Evolutionary conservation across 2,888 invertebrate genomes (phyloP), one percentile per base, ranked within the genome.

Genomic region (Drosophila aldrichi): DNA sequence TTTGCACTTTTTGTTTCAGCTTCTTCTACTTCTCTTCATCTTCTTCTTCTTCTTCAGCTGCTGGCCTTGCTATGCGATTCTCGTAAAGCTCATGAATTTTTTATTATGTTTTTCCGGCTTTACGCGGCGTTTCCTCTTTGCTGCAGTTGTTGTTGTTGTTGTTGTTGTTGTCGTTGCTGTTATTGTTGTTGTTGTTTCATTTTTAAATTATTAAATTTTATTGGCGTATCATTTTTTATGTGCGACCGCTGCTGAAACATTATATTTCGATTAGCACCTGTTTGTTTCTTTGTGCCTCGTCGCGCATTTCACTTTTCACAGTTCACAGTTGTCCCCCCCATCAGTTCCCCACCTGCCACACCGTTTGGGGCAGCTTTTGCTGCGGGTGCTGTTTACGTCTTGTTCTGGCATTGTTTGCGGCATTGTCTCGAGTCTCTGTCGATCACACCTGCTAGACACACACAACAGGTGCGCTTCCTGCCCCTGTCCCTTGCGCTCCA

Each of bases 251-350:
- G 79, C 76, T 70, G 78, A 79, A 89, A 87, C 89, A 89, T 90
- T 90, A 90, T 90, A 82, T 89, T 90, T 90, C 90, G 90, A 87
- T 90, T 89, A 89, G 88, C 89, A 89, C 89, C 90, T 89, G 89
- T 90, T 90, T 90, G 83, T 70, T 49, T 70, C 61, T 48, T 63
- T 65, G 64, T 51, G 64, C 59, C 43, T 64, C 57, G 46, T 57
- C 69, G 59, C 79, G 38, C 74, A 40, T 69, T 74, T 54, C 65
- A 65, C 61, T 69, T 66, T 63, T 55, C 61, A 66, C 54, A 16
- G 29, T 63, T 55, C 61, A 66, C 54, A 16, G 29, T 7, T 46
- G 38, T 36, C 56, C 9, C 29, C 14, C 20, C 40, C n/a, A n/a
- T n/a, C n/a, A n/a, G n/a, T n/a, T 6, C 18, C 14, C n/a, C 43